Base-by-base conservation (phyloP, 2,113 vertebrate species). In the Silurus glanis region DNA sequence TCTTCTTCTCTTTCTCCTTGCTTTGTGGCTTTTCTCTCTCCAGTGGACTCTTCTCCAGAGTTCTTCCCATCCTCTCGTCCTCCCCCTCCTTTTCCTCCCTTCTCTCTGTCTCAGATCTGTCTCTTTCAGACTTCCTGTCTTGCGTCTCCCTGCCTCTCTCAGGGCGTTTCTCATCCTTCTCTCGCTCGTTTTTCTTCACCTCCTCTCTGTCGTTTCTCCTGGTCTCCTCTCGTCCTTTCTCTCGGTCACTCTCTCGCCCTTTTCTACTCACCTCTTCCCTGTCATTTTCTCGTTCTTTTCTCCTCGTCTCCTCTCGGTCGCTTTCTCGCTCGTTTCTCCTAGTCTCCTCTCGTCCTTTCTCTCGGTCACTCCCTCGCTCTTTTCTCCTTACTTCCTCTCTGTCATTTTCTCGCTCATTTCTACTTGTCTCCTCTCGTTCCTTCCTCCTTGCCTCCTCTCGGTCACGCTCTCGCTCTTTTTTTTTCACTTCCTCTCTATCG, bases 1-100 rank as follows among this genome's bases (percentile, higher is more conserved):
- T 85, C 23, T 89, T 91, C 80, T 91, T 90, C 0, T 28, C 88
- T 3, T 3, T 74, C 64, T 74, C 71, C 53, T 87, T 78, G 74
- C 10, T 66, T 74, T 25, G 56, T 21, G 74, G 64, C 62, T 72
- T 80, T 53, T 75, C 80, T 47, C 12, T 14, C 21, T 89, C 85
- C 80, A 66, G 12, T 10, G 88, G 90, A 53, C 90, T 92, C 19
- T 21, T 88, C 9, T 80, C 83, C 19, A 6, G 37, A 0, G 81
- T 61, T 88, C 53, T 81, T 25, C 66, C 90, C 72, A 87, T 79
- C 0, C 67, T 78, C n/a, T 78, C 85, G 0, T 47, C 83, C 4
- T 14, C 23, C 45, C 88, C 87, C 0, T 25, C 23, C 23, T 56
- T 67, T 55, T 85, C 81, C 8, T 90, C 86, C 10, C 13, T 62